These are phyloP conservation scores for Oligia fasciuncula DNA, from an alignment of 2,888 invertebrate species.

Conservation along the genomic window DNA sequence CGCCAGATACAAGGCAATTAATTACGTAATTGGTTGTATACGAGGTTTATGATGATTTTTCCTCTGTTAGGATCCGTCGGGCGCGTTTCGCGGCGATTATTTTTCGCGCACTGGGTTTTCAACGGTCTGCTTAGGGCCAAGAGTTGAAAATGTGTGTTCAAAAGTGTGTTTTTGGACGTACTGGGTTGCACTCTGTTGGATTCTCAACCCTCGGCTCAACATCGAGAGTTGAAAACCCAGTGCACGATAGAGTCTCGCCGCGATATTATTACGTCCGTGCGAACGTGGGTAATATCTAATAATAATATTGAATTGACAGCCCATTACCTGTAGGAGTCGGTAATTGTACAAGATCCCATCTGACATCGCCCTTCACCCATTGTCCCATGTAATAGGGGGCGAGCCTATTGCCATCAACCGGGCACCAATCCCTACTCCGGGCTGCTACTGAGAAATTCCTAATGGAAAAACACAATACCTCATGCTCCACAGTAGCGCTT, in stretches of 20 bases:
- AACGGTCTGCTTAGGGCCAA: not conserved
- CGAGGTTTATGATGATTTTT: not conserved
- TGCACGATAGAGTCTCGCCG: not conserved
- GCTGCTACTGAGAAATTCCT: not conserved
- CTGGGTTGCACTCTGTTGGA: not conserved
- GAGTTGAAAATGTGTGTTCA: not conserved
- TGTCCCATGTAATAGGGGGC: not conserved
- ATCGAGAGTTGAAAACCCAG: not conserved
- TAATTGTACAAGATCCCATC: not conserved
- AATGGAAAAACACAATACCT: not conserved
- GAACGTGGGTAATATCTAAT: not conserved
- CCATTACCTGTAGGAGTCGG: not conserved
- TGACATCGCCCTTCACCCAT: not conserved
- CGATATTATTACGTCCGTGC: not conserved
- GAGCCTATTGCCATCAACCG: not conserved
- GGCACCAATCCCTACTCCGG: not conserved
- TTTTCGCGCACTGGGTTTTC: not conserved
- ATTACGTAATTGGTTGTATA: not conserved
- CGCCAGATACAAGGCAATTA: slow-evolving; percentile 2
- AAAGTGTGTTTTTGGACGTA: not conserved
- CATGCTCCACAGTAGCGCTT: not conserved
- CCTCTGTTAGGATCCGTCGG: not conserved
- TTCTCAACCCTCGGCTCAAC: not conserved
- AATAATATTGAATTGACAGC: not conserved
- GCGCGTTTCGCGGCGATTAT: not conserved